A percentile compares a stretch with the other conserved stretches of the same genome.
Conservation (phyloP, 2,797 vertebrate genomes). For the Cyprinodon diabolis region DNA sequence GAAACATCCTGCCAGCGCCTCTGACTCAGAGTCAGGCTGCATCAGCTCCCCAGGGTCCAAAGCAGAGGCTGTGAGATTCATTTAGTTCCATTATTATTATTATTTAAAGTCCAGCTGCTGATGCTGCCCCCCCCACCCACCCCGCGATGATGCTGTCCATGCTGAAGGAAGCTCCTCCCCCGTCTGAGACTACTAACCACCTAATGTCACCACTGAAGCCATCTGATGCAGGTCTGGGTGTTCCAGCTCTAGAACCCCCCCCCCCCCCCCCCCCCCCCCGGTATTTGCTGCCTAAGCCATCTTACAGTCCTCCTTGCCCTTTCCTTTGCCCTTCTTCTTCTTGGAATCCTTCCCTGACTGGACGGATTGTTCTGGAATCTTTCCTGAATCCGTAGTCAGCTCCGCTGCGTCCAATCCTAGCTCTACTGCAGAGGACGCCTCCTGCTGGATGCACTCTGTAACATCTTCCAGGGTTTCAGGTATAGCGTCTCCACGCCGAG, state of each 20-base stretch:
- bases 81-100: no score
- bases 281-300: conserved; percentile 77
- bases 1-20: no score
- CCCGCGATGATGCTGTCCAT: not conserved
- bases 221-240: not conserved
- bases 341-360: conserved; percentile 59
- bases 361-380: conserved; percentile 24
- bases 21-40: no score
- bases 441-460: conserved; percentile 22
- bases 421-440: not conserved
- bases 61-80: no score
- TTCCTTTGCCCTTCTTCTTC: conserved; percentile 81
- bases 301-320: conserved; percentile 88
- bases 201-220: not conserved
- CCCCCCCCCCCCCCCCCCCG: no score
- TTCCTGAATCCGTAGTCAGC: conserved; percentile 14
- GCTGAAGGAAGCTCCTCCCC: no score
- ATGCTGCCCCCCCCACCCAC: no score
- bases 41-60: no score
- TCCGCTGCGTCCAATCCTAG: conserved; percentile 35
- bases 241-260: not conserved
- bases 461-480: conserved; percentile 11
- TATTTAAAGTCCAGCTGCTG: no score
- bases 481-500: not conserved
- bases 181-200: not conserved